Evolutionary conservation across 2,888 invertebrate genomes (phyloP).

Genomic region (Eupithecia inturbata): DNA sequence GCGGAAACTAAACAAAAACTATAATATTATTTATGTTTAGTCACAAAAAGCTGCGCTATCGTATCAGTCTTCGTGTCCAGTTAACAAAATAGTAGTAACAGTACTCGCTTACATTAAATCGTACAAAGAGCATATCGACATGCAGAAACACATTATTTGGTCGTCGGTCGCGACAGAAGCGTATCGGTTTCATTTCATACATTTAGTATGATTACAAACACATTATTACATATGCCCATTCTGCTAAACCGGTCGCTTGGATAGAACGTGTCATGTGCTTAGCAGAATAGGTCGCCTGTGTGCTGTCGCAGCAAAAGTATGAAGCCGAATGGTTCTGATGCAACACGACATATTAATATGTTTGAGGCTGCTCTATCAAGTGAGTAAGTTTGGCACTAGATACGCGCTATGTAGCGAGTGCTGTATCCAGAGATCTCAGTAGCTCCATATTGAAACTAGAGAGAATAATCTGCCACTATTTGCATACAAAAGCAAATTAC

Average conservation of each 20-base stretch:
- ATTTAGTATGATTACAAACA: too few species aligned
- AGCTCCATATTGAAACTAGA: neutral
- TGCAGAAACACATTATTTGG: neutral
- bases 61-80: conserved; percentile 58
- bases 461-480: conserved; percentile 26
- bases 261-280: neutral
- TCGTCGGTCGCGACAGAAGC: neutral
- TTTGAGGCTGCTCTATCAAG: neutral
- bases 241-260: neutral
- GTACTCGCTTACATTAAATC: conserved; percentile 21
- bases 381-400: neutral
- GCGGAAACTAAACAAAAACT: conserved; percentile 38
- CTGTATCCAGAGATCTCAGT: conserved; percentile 17
- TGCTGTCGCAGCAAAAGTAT: neutral
- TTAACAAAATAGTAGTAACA: conserved; percentile 42
- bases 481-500: conserved; percentile 42
- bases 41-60: conserved; percentile 48
- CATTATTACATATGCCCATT: neutral
- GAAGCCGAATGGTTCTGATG: neutral
- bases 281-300: neutral
- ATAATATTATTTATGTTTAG: conserved; percentile 32
- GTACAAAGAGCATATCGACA: neutral
- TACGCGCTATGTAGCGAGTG: conserved; percentile 18
- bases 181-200: neutral
- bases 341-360: neutral